Conservation (phyloP, 2,888 invertebrate species). For the Hirudinaria manillensis region DNA sequence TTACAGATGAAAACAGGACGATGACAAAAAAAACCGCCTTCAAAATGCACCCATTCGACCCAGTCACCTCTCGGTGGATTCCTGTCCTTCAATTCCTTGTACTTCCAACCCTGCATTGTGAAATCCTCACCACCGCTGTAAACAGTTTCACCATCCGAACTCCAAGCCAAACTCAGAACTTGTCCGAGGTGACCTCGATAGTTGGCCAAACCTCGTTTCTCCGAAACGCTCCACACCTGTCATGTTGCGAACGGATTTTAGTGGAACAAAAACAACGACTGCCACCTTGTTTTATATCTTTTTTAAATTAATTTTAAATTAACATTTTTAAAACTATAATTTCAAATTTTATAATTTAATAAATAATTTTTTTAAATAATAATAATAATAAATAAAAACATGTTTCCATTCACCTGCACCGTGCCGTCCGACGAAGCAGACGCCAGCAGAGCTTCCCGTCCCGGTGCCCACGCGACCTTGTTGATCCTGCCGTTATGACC, state of each 20-base stretch:
- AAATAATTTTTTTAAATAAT: too few relatives aligned
- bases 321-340: not conserved
- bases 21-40: too few relatives aligned
- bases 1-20: too few relatives aligned
- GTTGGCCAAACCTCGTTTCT: slow-evolving; percentile 60
- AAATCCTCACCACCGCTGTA: slow-evolving; percentile 67
- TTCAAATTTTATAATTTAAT: too few relatives aligned
- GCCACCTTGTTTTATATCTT: not conserved
- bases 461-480: slow-evolving; percentile 66
- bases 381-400: too few relatives aligned
- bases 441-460: slow-evolving; percentile 62
- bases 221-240: slow-evolving; percentile 64
- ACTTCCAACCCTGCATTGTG: slow-evolving; percentile 65
- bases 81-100: slow-evolving; percentile 39
- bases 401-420: slow-evolving; percentile 59
- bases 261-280: not conserved
- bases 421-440: slow-evolving; percentile 68
- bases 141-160: slow-evolving; percentile 61
- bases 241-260: slow-evolving; percentile 29
- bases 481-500: slow-evolving; percentile 61
- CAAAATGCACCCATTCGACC: too few relatives aligned
- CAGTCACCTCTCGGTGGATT: not conserved
- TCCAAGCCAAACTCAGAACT: slow-evolving; percentile 64
- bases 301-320: not conserved
- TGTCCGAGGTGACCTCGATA: slow-evolving; percentile 61